phyloP scores from a whole-genome alignment of 2,888 invertebrate species.

The Hydrotaea cyrtoneurina region DNA sequence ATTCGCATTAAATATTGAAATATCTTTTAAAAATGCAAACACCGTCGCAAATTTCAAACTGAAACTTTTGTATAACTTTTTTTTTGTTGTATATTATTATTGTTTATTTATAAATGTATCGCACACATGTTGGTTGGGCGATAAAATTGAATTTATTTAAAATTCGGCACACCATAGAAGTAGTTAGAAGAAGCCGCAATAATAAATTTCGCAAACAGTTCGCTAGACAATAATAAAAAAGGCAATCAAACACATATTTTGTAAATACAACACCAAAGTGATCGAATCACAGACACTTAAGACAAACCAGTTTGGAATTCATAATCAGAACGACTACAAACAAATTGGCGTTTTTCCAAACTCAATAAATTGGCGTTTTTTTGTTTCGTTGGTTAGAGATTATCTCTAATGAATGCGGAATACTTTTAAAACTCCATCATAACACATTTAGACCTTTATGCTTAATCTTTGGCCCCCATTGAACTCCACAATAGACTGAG shows the following conservation, averaged over 20 bases:
- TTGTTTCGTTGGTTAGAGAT: not conserved
- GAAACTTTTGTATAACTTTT: not conserved
- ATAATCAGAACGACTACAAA: constrained; percentile 16
- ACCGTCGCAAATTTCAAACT: not conserved
- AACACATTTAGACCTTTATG: not conserved
- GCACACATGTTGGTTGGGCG: not conserved
- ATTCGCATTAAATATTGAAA: constrained; percentile 8
- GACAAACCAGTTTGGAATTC: constrained; percentile 51
- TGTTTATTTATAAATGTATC: constrained; percentile 18
- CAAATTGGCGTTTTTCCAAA: not conserved
- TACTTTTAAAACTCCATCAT: not conserved
- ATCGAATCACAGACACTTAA: constrained; percentile 28
- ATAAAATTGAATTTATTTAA: constrained; percentile 32
- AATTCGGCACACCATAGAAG: constrained; percentile 46
- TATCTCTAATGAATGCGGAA: constrained; percentile 1
- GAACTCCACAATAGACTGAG: not conserved
- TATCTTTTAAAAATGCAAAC: constrained; percentile 20
- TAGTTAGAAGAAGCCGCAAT: constrained; percentile 40
- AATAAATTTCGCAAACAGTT: constrained; percentile 56
- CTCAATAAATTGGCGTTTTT: too few species aligned
- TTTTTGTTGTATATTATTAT: not conserved
- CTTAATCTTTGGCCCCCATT: not conserved
- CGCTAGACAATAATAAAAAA: constrained; percentile 16
- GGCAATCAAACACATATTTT: constrained; percentile 20
- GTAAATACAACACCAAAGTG: not conserved